Conservation (phyloP, 2,888 invertebrate genomes). For the Lasius platythorax region DNA sequence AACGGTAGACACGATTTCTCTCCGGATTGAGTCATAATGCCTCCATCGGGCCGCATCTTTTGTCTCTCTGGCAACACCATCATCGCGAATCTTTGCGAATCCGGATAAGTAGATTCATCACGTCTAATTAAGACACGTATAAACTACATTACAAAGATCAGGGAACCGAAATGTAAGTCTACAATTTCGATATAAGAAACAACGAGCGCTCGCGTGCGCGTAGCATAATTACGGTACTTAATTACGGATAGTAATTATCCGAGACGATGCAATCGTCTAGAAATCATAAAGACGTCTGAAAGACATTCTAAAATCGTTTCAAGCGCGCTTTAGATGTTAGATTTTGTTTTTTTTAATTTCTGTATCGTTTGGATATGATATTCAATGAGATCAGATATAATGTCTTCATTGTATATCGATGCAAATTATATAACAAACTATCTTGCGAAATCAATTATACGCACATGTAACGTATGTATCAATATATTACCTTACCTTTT, state of each 20-base stretch:
- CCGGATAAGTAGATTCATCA: not conserved
- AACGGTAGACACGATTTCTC: conserved; percentile 50
- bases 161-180: not conserved
- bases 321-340: not conserved
- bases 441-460: not conserved
- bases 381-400: not conserved
- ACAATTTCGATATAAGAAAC: not conserved
- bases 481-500: not conserved
- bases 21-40: conserved; percentile 52
- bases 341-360: not conserved
- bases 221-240: conserved; percentile 23
- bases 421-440: conserved; percentile 3
- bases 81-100: conserved; percentile 7
- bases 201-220: not conserved
- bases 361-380: not conserved
- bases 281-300: not conserved
- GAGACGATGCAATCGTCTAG: not conserved
- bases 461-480: not conserved
- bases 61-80: not conserved
- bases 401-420: not conserved
- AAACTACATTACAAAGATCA: not conserved
- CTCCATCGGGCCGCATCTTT: not conserved
- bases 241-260: conserved; percentile 1
- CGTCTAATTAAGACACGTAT: not conserved
- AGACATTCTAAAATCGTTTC: not conserved